These are phyloP conservation scores for Brachionus sp. DNA, from an alignment of 1,140 invertebrate species.

Conservation along the genomic window DNA sequence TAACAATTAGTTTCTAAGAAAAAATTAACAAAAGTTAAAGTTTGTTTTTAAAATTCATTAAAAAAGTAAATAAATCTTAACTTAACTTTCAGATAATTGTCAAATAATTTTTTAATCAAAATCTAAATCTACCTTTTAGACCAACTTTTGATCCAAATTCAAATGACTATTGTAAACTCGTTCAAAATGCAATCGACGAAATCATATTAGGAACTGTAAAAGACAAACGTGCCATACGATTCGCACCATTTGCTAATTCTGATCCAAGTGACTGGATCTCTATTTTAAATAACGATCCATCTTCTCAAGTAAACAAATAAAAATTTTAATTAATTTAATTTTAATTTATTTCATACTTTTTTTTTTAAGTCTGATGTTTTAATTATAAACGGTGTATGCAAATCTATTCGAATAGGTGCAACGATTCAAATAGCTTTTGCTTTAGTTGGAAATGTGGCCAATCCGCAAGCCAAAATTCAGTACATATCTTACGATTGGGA, in stretches of 20 bases:
- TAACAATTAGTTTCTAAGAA: too few species aligned
- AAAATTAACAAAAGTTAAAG: too few species aligned
- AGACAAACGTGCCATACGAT: neutral
- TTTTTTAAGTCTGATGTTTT: neutral
- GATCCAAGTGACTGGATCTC: neutral
- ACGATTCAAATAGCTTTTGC: conserved; percentile 23
- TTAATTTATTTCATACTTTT: neutral
- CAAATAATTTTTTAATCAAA: too few species aligned
- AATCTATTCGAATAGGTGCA: neutral
- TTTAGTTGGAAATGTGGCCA: neutral
- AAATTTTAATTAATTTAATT: neutral
- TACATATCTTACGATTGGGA: conserved; percentile 7
- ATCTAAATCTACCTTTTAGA: neutral
- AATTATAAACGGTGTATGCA: conserved; percentile 3
- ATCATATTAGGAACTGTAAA: neutral
- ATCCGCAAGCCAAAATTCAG: conserved; percentile 7
- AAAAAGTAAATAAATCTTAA: too few species aligned
- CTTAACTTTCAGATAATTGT: too few species aligned
- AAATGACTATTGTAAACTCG: neutral
- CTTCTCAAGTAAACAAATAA: neutral
- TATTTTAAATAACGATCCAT: neutral
- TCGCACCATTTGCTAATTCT: conserved; percentile 10
- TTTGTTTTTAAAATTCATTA: too few species aligned
- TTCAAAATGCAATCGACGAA: conserved; percentile 6
- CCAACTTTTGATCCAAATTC: conserved; percentile 21